Evolutionary conservation across 2,797 vertebrate species (phyloP).

Genomic region (Pygocentrus nattereri): DNA sequence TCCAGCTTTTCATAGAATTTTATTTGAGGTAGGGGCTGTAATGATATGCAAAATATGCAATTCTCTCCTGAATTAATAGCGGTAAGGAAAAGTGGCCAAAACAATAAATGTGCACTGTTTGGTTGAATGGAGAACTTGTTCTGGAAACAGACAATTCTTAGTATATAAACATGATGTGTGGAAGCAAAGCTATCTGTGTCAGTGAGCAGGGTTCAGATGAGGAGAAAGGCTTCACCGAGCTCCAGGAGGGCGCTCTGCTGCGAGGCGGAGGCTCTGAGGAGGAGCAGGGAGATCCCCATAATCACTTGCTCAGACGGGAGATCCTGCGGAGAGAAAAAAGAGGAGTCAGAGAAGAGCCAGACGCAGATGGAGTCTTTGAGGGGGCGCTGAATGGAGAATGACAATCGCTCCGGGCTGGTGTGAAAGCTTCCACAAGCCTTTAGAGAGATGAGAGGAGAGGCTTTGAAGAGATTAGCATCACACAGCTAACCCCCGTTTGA

Average conservation of each 20-base stretch:
- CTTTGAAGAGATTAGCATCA: constrained; percentile 55
- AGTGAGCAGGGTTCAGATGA: constrained; percentile 13
- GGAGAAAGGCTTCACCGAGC: constrained; percentile 81
- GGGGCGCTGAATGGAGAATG: constrained; percentile 15
- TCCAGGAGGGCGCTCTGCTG: constrained; percentile 87
- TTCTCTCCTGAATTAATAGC: background rate
- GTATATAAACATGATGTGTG: constrained; percentile 2
- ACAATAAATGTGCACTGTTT: background rate
- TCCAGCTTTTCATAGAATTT: background rate
- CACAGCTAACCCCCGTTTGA: constrained; percentile 43
- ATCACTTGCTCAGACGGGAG: constrained; percentile 83
- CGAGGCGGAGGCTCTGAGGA: constrained; percentile 83
- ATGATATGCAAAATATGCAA: background rate
- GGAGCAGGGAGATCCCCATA: constrained; percentile 84
- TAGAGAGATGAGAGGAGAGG: constrained; percentile 26
- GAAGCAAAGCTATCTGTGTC: constrained; percentile 28
- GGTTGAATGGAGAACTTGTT: background rate
- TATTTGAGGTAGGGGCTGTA: background rate
- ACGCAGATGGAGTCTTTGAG: constrained; percentile 37
- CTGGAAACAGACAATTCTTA: background rate
- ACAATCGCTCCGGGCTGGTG: constrained; percentile 39
- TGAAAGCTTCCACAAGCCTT: constrained; percentile 43
- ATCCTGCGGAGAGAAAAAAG: constrained; percentile 71
- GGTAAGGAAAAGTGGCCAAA: background rate
- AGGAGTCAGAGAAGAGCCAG: constrained; percentile 17